Conservation (phyloP, 92 coral and sea anemone species). For the Muricea muricata region DNA sequence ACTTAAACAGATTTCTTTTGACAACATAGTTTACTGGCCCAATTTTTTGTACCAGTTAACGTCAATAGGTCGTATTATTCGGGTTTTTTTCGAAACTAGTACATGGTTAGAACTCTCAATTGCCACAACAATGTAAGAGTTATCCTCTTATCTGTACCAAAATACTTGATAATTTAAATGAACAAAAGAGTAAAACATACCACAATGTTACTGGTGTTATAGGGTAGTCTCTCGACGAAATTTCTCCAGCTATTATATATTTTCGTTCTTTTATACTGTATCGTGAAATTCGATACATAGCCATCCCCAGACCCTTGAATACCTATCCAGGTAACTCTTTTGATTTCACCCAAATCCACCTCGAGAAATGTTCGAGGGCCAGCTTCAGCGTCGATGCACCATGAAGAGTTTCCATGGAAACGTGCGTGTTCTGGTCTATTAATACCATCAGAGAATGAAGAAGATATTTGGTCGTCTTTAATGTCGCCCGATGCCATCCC, state of each 20-base stretch:
- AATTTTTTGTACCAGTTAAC: no score
- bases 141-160: no score
- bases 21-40: no score
- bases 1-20: no score
- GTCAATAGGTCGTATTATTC: no score
- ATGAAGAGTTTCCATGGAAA: constrained; percentile 72
- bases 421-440: constrained; percentile 74
- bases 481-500: constrained; percentile 35
- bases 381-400: constrained; percentile 74
- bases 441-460: constrained; percentile 15
- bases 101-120: no score
- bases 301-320: constrained; percentile 25
- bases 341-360: constrained; percentile 19
- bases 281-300: constrained; percentile 24
- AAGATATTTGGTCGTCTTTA: constrained; percentile 33
- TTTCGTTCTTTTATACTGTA: constrained; percentile 26
- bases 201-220: constrained; percentile 17
- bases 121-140: no score
- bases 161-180: neutral
- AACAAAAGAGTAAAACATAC: neutral
- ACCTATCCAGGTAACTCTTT: constrained; percentile 16
- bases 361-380: constrained; percentile 28
- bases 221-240: constrained; percentile 24
- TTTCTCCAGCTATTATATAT: neutral
- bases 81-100: no score